Conservation (phyloP, 1,140 invertebrate species). For the Anagrus nilaparvatae region DNA sequence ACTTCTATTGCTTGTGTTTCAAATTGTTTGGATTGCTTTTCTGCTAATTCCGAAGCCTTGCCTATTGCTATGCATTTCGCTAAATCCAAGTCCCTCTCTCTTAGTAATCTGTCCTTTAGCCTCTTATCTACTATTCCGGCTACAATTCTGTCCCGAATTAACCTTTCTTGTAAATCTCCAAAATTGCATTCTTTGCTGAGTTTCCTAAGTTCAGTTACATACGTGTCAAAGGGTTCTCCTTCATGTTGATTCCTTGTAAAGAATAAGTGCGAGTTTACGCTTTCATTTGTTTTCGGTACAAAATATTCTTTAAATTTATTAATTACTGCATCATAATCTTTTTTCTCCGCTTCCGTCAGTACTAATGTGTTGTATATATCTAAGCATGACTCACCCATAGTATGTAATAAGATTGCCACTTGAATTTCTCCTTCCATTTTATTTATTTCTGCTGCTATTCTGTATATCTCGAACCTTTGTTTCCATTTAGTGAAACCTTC, state of each 20-base stretch:
- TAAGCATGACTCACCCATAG: slow-evolving; percentile 13
- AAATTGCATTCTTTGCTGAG: slow-evolving; percentile 22
- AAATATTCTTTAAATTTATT: slow-evolving; percentile 19
- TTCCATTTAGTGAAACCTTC: slow-evolving; percentile 12
- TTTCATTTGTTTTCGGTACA: slow-evolving; percentile 19
- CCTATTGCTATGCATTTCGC: slow-evolving; percentile 19
- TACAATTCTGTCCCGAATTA: slow-evolving; percentile 29
- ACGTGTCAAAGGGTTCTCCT: slow-evolving; percentile 25
- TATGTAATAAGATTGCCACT: slow-evolving; percentile 15
- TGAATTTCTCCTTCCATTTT: slow-evolving; percentile 6
- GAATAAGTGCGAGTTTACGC: slow-evolving; percentile 20
- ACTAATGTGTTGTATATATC: slow-evolving; percentile 15
- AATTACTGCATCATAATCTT: slow-evolving; percentile 13
- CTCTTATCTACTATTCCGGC: slow-evolving; percentile 26
- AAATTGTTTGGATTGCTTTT: slow-evolving; percentile 8
- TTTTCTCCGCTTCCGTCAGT: slow-evolving; percentile 5
- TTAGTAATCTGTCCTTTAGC: slow-evolving; percentile 27
- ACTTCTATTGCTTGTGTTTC: too few relatives aligned
- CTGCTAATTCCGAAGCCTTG: slow-evolving; percentile 12
- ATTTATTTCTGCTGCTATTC: slow-evolving; percentile 1
- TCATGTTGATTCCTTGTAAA: slow-evolving; percentile 18
- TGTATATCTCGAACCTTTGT: slow-evolving; percentile 9
- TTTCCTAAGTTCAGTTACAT: slow-evolving; percentile 22
- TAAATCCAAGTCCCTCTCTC: slow-evolving; percentile 22
- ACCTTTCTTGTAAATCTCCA: slow-evolving; percentile 21